Conservation (phyloP, 1,140 invertebrate genomes). For the Drosophila nigrodunni region DNA sequence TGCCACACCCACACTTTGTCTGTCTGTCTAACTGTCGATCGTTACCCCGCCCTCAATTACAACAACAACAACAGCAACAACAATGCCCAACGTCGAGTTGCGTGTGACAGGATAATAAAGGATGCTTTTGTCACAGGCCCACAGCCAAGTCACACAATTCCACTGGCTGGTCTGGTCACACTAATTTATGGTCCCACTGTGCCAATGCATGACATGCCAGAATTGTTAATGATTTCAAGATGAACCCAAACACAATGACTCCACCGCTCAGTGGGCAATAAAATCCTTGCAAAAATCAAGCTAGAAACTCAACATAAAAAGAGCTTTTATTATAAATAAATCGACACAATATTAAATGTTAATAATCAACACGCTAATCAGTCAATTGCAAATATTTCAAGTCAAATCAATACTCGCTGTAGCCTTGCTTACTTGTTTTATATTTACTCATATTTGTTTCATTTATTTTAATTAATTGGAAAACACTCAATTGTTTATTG, state of each 20-base stretch:
- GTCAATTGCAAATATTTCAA: too few relatives aligned
- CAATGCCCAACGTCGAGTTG: conserved; percentile 45
- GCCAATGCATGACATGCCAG: conserved; percentile 18
- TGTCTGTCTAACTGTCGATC: not conserved
- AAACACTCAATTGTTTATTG: too few relatives aligned
- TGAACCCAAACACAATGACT: conserved; percentile 6
- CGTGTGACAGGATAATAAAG: conserved; percentile 66
- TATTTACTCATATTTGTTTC: too few relatives aligned
- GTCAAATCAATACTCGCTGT: too few relatives aligned
- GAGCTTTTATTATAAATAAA: too few relatives aligned
- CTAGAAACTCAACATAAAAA: too few relatives aligned
- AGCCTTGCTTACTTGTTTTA: too few relatives aligned
- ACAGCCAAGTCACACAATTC: not conserved
- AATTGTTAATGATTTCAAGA: conserved; percentile 21
- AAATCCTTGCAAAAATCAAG: too few relatives aligned
- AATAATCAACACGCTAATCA: too few relatives aligned
- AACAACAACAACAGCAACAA: not conserved
- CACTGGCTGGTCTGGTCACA: conserved; percentile 1
- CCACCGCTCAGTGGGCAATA: not conserved
- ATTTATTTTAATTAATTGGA: too few relatives aligned
- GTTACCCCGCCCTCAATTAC: not conserved
- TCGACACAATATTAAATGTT: too few relatives aligned
- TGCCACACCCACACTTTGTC: not conserved
- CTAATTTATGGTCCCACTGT: conserved; percentile 15
- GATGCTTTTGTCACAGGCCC: conserved; percentile 49